phyloP scores from a whole-genome alignment of 92 coral and sea anemone species.

The Palythoa grandiflora region DNA sequence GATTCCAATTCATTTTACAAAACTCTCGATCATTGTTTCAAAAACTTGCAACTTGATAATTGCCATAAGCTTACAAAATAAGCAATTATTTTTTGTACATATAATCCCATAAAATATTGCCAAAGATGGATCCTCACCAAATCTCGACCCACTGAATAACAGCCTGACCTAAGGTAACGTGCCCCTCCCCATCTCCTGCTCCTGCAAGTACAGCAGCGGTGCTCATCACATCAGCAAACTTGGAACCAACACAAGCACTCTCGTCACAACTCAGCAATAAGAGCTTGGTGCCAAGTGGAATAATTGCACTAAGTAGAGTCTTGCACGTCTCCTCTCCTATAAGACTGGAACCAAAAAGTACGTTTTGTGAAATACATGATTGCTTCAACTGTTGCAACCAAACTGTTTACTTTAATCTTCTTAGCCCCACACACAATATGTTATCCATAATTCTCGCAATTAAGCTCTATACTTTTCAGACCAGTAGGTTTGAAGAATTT shows the following conservation, averaged over 20 bases:
- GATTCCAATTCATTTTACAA: no score
- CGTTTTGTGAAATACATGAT: background rate
- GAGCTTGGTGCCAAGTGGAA: constrained; percentile 89
- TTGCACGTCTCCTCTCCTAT: constrained; percentile 69
- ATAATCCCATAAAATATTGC: no score
- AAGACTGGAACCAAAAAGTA: constrained; percentile 51
- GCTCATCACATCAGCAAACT: constrained; percentile 89
- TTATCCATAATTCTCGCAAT: background rate
- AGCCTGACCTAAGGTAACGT: constrained; percentile 83
- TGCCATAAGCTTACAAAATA: no score
- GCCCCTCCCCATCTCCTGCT: constrained; percentile 93
- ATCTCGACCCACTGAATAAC: constrained; percentile 90
- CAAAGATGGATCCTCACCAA: constrained; percentile 68
- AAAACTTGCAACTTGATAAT: no score
- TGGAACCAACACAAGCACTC: constrained; percentile 82
- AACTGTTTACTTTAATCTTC: no score
- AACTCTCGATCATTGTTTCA: no score
- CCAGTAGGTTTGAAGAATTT: no score
- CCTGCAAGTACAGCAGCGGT: constrained; percentile 90
- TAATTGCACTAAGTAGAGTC: constrained; percentile 72
- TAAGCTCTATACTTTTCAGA: no score
- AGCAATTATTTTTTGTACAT: no score
- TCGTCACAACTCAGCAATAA: constrained; percentile 74
- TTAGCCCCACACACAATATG: background rate
- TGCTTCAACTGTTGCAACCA: no score